A percentile compares a stretch with the other conserved stretches of the same genome.
Conservation (phyloP, 2,888 invertebrate species). For the Caradrina kadenii region DNA sequence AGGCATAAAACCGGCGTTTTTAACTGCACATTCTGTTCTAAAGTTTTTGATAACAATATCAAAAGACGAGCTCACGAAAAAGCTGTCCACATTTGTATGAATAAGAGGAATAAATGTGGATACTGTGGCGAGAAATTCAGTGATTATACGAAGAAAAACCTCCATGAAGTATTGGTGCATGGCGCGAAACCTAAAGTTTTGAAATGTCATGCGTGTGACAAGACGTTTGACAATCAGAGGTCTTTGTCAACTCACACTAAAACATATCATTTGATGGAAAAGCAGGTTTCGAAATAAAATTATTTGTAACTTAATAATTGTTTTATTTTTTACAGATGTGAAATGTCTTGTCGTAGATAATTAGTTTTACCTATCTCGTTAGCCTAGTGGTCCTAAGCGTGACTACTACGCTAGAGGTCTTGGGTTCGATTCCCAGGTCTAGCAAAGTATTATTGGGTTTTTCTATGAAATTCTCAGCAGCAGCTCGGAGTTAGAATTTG, state of each 20-base stretch:
- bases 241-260: slow-evolving; percentile 85
- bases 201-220: slow-evolving; percentile 85
- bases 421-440: too few species aligned
- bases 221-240: slow-evolving; percentile 85
- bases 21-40: slow-evolving; percentile 70
- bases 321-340: slow-evolving; percentile 19
- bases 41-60: slow-evolving; percentile 72
- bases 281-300: slow-evolving; percentile 48
- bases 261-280: slow-evolving; percentile 76
- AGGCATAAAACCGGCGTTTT: slow-evolving; percentile 78
- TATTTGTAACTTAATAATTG: too few species aligned
- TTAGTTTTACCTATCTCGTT: too few species aligned
- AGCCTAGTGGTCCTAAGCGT: too few species aligned
- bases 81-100: slow-evolving; percentile 69
- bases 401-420: too few species aligned
- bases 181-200: slow-evolving; percentile 80
- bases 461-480: too few species aligned
- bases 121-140: slow-evolving; percentile 80
- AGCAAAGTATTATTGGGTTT: too few species aligned
- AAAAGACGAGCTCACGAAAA: slow-evolving; percentile 73
- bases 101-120: slow-evolving; percentile 74
- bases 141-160: slow-evolving; percentile 81
- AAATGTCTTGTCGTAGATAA: too few species aligned
- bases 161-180: slow-evolving; percentile 79
- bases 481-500: too few species aligned